Evolutionary conservation across 1,140 invertebrate genomes (phyloP).

Genomic region (Eumeta japonica): DNA sequence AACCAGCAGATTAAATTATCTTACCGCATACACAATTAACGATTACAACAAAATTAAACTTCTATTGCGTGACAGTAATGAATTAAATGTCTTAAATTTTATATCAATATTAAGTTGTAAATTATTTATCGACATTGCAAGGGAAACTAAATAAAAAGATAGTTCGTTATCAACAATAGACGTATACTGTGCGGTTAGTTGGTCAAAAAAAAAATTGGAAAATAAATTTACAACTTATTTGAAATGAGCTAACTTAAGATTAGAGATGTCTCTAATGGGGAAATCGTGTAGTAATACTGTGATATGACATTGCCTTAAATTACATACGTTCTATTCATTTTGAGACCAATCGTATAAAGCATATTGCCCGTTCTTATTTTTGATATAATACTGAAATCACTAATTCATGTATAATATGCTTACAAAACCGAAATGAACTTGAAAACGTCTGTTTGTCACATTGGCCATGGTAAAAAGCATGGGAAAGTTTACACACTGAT

Average conservation of each 20-base stretch:
- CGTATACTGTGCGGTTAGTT: too few relatives aligned
- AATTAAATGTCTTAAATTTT: conserved; percentile 10
- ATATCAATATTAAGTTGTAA: conserved; percentile 10
- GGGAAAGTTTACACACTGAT: conserved; percentile 15
- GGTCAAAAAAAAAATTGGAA: conserved; percentile 6
- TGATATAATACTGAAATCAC: conserved; percentile 3
- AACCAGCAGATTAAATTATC: too few relatives aligned
- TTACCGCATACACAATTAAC: too few relatives aligned
- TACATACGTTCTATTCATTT: too few relatives aligned
- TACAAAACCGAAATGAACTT: conserved; percentile 10
- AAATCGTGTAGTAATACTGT: too few relatives aligned
- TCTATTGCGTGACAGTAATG: too few relatives aligned
- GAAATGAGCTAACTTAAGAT: too few relatives aligned
- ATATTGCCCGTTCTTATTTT: conserved; percentile 2
- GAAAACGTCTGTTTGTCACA: conserved; percentile 8
- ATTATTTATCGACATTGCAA: conserved; percentile 7
- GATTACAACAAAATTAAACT: too few relatives aligned
- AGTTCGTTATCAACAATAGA: conserved; percentile 10
- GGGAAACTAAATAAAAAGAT: conserved; percentile 8
- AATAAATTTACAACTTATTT: conserved; percentile 10
- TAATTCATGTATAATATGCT: conserved; percentile 8
- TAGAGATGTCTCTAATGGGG: too few relatives aligned
- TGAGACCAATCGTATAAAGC: conserved; percentile 4
- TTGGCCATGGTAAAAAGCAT: conserved; percentile 7
- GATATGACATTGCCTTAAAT: too few relatives aligned